These are phyloP conservation scores for Cartodere bifasciata DNA, from an alignment of 2,888 invertebrate genomes.

Conservation along the genomic window DNA sequence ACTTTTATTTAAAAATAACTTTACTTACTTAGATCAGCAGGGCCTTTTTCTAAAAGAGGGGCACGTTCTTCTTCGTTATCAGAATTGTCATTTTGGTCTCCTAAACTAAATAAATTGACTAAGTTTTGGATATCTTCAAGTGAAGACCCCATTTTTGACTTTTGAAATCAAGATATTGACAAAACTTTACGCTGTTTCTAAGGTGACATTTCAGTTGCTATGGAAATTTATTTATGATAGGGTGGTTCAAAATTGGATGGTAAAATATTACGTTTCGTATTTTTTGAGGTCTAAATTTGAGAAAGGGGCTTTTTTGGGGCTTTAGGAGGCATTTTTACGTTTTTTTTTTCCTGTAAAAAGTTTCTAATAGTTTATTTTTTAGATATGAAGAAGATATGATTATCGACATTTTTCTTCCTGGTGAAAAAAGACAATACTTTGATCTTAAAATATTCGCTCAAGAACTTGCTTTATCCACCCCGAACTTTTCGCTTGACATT, in stretches of 20 bases:
- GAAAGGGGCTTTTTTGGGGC: too few relatives aligned
- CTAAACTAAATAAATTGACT: slow-evolving; percentile 7
- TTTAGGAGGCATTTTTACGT: too few relatives aligned
- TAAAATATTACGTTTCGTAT: too few relatives aligned
- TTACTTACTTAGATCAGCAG: slow-evolving; percentile 1
- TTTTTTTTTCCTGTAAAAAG: too few relatives aligned
- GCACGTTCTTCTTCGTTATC: slow-evolving; percentile 7
- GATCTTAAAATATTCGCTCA: slow-evolving; percentile 53
- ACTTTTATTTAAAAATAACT: background rate
- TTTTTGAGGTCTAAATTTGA: too few relatives aligned
- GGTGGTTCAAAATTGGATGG: too few relatives aligned
- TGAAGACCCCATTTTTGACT: slow-evolving; percentile 7
- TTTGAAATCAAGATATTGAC: slow-evolving; percentile 3
- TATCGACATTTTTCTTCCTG: slow-evolving; percentile 63
- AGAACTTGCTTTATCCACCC: slow-evolving; percentile 49
- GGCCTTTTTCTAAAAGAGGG: background rate
- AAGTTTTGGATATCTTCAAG: slow-evolving; percentile 8
- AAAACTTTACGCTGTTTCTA: too few relatives aligned
- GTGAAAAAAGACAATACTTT: slow-evolving; percentile 61
- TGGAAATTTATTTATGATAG: too few relatives aligned
- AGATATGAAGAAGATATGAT: slow-evolving; percentile 89
- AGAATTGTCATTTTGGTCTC: slow-evolving; percentile 4
- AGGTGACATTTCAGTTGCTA: too few relatives aligned
- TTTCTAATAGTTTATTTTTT: slow-evolving; percentile 18
- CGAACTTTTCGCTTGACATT: slow-evolving; percentile 55